A percentile compares a stretch with the other conserved stretches of the same genome.
Conservation (phyloP, 2,888 invertebrate species). For the Slavum lentiscoides region DNA sequence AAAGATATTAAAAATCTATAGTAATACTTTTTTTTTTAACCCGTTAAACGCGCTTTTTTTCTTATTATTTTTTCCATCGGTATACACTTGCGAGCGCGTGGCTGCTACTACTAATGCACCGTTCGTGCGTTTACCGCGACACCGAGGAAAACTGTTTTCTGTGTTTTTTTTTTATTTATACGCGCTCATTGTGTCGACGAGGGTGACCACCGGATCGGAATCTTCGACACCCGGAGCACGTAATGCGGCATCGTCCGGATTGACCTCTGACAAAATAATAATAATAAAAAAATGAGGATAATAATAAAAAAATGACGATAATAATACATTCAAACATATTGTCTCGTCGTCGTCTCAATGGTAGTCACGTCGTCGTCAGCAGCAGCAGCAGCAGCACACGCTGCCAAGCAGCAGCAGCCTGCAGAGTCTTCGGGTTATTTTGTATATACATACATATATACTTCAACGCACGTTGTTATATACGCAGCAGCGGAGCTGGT, state of each 20-base stretch:
- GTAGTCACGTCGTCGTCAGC: constrained; percentile 35
- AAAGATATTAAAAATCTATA: too few relatives aligned
- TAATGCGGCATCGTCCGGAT: constrained; percentile 20
- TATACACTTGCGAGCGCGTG: neutral
- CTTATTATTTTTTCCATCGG: constrained; percentile 18
- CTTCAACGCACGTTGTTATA: too few relatives aligned
- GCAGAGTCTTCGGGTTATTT: too few relatives aligned
- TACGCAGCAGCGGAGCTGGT: too few relatives aligned
- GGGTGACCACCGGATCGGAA: constrained; percentile 50
- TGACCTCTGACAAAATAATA: constrained; percentile 36
- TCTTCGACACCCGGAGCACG: constrained; percentile 36
- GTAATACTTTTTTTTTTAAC: too few relatives aligned
- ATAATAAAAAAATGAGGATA: constrained; percentile 14
- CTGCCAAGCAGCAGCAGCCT: too few relatives aligned
- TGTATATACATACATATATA: too few relatives aligned
- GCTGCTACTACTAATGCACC: constrained; percentile 10
- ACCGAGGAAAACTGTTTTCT: constrained; percentile 18
- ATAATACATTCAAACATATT: too few relatives aligned
- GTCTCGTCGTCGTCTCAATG: constrained; percentile 25
- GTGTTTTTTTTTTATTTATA: constrained; percentile 35
- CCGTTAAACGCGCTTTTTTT: neutral
- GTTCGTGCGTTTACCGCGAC: constrained; percentile 41
- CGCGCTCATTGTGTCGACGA: constrained; percentile 13
- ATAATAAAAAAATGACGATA: constrained; percentile 1
- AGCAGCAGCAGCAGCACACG: too few relatives aligned